phyloP scores from a whole-genome alignment of 2,888 invertebrate genomes.

The Drosophila paracracens region DNA sequence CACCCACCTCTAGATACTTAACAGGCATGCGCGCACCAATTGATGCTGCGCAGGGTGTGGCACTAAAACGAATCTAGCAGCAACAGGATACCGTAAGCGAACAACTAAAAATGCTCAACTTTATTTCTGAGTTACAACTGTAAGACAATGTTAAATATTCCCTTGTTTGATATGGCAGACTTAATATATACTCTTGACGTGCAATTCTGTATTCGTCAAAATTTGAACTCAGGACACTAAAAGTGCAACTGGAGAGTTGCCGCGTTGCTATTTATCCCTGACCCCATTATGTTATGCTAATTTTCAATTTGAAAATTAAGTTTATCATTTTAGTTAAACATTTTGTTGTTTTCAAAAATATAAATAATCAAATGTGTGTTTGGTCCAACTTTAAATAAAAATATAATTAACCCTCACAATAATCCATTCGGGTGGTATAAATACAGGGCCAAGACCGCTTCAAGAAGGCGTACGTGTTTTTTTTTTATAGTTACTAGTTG shows the following conservation, averaged over 20 bases:
- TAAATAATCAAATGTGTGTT: neutral
- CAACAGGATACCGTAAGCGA: conserved; percentile 12
- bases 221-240: neutral
- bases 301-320: neutral
- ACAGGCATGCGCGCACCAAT: conserved; percentile 37
- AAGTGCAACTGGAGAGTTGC: neutral
- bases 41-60: conserved; percentile 63
- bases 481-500: neutral
- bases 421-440: neutral
- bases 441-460: neutral
- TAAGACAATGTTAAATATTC: neutral
- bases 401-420: neutral
- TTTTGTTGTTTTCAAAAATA: neutral
- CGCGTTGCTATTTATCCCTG: neutral
- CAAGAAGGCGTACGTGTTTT: neutral
- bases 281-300: neutral
- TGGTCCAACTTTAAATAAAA: neutral
- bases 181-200: neutral
- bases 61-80: conserved; percentile 31
- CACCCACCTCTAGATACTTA: conserved; percentile 3
- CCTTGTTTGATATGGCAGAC: neutral
- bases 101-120: neutral
- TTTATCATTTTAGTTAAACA: neutral
- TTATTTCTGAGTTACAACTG: neutral
- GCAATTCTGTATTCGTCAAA: neutral